phyloP scores from a whole-genome alignment of 2,113 vertebrate genomes.

The Microcebus griseorufus region DNA sequence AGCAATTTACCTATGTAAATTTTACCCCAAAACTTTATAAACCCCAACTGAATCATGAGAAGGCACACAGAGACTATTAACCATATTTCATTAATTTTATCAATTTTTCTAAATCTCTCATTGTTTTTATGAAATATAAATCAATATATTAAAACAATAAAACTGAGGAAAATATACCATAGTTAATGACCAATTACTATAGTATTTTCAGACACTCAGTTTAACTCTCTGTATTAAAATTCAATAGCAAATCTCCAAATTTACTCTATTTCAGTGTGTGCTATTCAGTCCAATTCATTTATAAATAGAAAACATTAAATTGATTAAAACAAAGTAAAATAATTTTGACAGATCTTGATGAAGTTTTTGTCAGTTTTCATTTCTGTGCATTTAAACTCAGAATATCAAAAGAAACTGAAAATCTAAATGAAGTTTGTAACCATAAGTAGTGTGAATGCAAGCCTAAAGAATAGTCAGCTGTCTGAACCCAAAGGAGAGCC shows the following conservation, averaged over 20 bases:
- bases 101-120: not conserved
- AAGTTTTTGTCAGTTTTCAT: slow-evolving; percentile 51
- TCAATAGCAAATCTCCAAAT: not conserved
- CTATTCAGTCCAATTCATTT: not conserved
- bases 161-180: not conserved
- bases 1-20: not conserved
- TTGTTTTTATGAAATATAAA: not conserved
- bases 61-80: not conserved
- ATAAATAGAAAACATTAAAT: slow-evolving; percentile 46
- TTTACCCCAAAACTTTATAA: not conserved
- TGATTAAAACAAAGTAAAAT: slow-evolving; percentile 57
- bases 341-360: slow-evolving; percentile 41
- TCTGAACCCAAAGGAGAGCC: not conserved
- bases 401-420: slow-evolving; percentile 32
- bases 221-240: not conserved
- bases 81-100: not conserved
- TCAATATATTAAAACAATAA: not conserved
- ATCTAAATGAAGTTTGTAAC: not conserved
- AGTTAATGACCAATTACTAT: not conserved
- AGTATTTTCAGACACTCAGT: not conserved
- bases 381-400: slow-evolving; percentile 28
- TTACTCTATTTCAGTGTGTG: not conserved
- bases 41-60: not conserved
- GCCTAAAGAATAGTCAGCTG: not conserved
- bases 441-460: not conserved